Conservation (phyloP, 2,888 invertebrate genomes). For the Norana najaformis region DNA sequence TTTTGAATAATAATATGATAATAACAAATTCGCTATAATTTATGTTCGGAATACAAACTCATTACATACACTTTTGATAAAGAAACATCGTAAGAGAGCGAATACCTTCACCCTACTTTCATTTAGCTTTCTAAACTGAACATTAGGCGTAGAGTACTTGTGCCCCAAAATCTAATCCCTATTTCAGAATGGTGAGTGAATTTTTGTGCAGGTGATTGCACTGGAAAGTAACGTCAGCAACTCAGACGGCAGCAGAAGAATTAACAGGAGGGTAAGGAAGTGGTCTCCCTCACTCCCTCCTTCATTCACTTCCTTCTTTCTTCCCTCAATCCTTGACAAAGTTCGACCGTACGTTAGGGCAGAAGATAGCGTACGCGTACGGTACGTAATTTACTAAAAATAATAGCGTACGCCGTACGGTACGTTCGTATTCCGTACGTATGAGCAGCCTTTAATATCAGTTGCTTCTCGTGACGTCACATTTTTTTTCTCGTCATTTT, state of each 20-base stretch:
- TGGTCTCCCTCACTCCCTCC: background rate
- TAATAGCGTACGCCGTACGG: too few relatives aligned
- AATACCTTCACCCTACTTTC: background rate
- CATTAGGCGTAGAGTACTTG: too few relatives aligned
- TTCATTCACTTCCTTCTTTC: background rate
- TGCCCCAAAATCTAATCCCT: background rate
- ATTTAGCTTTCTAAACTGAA: background rate
- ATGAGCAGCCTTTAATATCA: too few relatives aligned
- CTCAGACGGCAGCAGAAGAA: background rate
- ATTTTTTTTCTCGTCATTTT: too few relatives aligned
- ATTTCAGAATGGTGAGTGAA: background rate
- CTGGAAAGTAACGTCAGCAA: background rate
- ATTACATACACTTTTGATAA: background rate
- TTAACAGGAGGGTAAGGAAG: background rate
- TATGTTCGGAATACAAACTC: background rate
- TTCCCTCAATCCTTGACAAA: background rate
- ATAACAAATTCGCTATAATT: background rate
- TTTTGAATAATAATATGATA: too few relatives aligned
- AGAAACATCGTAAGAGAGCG: background rate
- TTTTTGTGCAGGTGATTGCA: background rate
- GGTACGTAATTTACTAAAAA: too few relatives aligned
- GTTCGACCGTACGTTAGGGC: too few relatives aligned
- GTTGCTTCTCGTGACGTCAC: too few relatives aligned
- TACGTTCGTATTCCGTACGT: too few relatives aligned
- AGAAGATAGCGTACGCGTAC: too few relatives aligned